phyloP scores from a whole-genome alignment of 2,797 vertebrate species.

The Prunella strophiata region DNA sequence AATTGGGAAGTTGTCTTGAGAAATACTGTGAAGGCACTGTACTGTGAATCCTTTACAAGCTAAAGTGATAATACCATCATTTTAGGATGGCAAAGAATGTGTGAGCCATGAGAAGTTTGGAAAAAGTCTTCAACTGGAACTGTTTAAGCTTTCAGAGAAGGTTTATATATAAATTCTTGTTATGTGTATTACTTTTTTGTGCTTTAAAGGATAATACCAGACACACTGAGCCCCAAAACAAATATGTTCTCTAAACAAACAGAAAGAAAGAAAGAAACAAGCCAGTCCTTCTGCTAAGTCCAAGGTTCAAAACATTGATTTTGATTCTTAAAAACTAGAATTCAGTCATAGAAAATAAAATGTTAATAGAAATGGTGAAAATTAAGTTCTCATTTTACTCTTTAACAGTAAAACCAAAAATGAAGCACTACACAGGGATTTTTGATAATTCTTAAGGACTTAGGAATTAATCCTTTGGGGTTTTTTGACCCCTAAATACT shows the following conservation, averaged over 20 bases:
- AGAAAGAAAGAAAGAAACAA: neutral
- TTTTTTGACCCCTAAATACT: neutral
- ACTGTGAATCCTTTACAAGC: neutral
- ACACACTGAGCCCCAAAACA: neutral
- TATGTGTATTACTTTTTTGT: neutral
- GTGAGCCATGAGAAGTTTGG: neutral
- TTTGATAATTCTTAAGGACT: neutral
- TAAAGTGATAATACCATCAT: neutral
- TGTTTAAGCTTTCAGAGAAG: neutral
- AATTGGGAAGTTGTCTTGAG: neutral
- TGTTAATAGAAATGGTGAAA: neutral
- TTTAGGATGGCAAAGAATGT: neutral
- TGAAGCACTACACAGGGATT: neutral
- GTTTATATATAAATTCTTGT: neutral
- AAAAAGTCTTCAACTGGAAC: neutral
- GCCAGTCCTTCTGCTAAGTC: neutral
- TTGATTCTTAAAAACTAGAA: neutral
- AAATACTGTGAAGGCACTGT: neutral
- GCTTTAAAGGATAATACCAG: neutral
- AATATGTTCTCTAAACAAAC: neutral
- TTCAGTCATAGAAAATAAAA: neutral
- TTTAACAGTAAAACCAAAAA: neutral
- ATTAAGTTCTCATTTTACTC: neutral
- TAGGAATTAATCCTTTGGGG: neutral
- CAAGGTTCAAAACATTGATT: neutral